Conservation (phyloP, 2,113 vertebrate species). For the Hippocampus abdominalis region DNA sequence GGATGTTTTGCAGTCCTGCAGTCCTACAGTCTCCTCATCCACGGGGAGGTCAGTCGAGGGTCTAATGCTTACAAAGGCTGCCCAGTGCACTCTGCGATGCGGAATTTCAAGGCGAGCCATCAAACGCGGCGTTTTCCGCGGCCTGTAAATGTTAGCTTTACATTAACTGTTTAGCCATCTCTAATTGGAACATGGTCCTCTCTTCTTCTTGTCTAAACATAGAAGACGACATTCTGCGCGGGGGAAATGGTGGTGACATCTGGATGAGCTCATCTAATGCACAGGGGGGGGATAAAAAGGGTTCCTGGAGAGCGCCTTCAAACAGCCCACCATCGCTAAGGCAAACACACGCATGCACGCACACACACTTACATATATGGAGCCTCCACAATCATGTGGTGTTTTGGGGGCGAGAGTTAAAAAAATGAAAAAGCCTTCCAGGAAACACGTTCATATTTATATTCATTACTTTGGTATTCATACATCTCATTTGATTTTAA, state of each 20-base stretch:
- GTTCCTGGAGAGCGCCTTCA: slow-evolving; percentile 69
- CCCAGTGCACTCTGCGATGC: slow-evolving; percentile 61
- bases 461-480: too few relatives aligned
- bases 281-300: slow-evolving; percentile 47
- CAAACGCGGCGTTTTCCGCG: slow-evolving; percentile 47
- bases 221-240: slow-evolving; percentile 16
- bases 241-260: slow-evolving; percentile 61
- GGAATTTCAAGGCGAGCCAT: slow-evolving; percentile 54
- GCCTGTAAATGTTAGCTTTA: slow-evolving; percentile 73
- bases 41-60: slow-evolving; percentile 29
- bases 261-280: slow-evolving; percentile 70
- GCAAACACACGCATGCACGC: slow-evolving; percentile 40
- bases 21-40: not conserved
- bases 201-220: slow-evolving; percentile 58
- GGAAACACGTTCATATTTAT: not conserved
- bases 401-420: slow-evolving; percentile 54
- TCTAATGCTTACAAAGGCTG: slow-evolving; percentile 33
- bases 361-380: slow-evolving; percentile 16
- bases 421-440: slow-evolving; percentile 13
- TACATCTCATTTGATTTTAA: too few relatives aligned
- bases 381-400: slow-evolving; percentile 8
- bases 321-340: slow-evolving; percentile 51
- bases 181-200: slow-evolving; percentile 64
- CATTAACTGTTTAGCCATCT: slow-evolving; percentile 72
- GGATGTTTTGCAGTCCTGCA: slow-evolving; percentile 27